A percentile compares a stretch with the other conserved stretches of the same genome.
phyloP scores from a whole-genome alignment of 2,113 vertebrate species.

The Megaceryle torquata region DNA sequence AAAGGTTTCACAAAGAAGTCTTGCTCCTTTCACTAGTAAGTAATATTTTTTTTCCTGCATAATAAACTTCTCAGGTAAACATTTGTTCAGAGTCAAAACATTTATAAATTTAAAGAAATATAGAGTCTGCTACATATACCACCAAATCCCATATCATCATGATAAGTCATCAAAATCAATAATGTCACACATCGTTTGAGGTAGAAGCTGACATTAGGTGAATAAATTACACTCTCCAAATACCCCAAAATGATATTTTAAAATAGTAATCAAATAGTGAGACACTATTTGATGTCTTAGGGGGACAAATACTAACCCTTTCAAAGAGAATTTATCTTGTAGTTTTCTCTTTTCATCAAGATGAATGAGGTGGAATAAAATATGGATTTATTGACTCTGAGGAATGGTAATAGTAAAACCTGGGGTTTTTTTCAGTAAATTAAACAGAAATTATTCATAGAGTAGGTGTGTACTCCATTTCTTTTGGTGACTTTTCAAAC shows the following conservation, averaged over 20 bases:
- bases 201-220: not conserved
- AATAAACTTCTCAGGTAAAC: not conserved
- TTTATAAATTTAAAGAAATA: not conserved
- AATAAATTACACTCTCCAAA: not conserved
- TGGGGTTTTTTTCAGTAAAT: conserved; percentile 7
- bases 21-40: not conserved
- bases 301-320: not conserved
- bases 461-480: not conserved
- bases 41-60: not conserved
- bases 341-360: conserved; percentile 31
- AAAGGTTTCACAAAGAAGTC: not conserved
- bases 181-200: not conserved
- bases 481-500: not conserved
- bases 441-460: not conserved
- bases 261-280: not conserved
- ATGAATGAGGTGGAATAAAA: not conserved
- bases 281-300: not conserved
- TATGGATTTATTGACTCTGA: conserved; percentile 23
- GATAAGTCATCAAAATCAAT: not conserved
- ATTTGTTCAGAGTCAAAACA: not conserved
- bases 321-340: conserved; percentile 1
- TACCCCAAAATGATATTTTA: not conserved
- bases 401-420: conserved; percentile 2
- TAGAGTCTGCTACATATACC: not conserved
- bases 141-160: not conserved